Base-by-base conservation (phyloP, 2,113 vertebrate genomes). In the Xenopus borealis region DNA sequence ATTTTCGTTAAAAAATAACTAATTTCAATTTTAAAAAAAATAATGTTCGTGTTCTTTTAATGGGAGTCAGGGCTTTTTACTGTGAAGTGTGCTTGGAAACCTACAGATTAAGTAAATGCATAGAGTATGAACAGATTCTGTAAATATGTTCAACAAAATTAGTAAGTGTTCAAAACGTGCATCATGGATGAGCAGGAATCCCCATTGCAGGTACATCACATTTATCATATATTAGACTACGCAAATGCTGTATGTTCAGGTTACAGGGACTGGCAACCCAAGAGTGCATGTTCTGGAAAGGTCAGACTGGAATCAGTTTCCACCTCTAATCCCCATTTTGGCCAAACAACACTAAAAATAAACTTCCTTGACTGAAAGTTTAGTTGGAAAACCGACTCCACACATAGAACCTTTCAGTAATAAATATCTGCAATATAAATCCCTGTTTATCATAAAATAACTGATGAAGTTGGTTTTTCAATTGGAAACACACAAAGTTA, bases 321-420 rank as follows among this genome's bases (percentile, higher is more conserved):
- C 53, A 16, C 17, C 8, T 55, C 14, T 55, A 55, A 55, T n/a
- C 53, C 53, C 53, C 17, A 55, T 55, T 55, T 55, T 55, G 53
- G 53, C 53, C 53, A n/a, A 55, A 55, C 53, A 17, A n/a, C 53
- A 55, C 53, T 55, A 55, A 55, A 50, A 55, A 55, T n/a, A 55
- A 55, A 55, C 53, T 55, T 55, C 53, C 53, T 55, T 55, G 14
- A 55, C 14, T 55, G 53, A 55, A n/a, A 16, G 17, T 55, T 55
- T n/a, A 55, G 18, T 55, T n/a, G 3, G 7, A n/a, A 55, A n/a
- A 55, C 53, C 53, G 17, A 55, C 53, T 55, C 17, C 53, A 55
- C 53, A 55, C 14, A 55, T 55, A 55, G 17, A 16, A 55, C 3
- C 53, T 16, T 55, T 55, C 53, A 55, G 14, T 55, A 16, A 18